Conservation (phyloP, 1,140 invertebrate genomes). For the Leguminivora glycinivorella region DNA sequence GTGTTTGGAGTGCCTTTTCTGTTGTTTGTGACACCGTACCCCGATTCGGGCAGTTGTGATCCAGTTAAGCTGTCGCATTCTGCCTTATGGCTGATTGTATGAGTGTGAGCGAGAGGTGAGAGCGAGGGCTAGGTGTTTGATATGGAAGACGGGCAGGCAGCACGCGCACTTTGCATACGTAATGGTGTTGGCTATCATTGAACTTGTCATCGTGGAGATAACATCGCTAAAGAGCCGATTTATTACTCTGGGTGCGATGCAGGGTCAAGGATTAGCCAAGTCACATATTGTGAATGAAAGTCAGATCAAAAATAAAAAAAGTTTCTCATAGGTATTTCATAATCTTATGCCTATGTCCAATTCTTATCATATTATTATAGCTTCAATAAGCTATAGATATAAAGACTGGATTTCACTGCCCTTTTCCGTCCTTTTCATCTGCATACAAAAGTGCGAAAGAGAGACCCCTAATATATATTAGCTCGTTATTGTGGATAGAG, state of each 20-base stretch:
- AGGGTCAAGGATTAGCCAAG: slow-evolving; percentile 8
- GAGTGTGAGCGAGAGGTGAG: slow-evolving; percentile 47
- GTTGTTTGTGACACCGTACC: slow-evolving; percentile 77
- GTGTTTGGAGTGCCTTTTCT: slow-evolving; percentile 62
- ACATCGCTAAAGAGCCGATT: slow-evolving; percentile 41
- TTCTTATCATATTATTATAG: no score
- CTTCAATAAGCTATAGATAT: no score
- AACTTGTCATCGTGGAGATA: slow-evolving; percentile 68
- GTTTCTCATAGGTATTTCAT: no score
- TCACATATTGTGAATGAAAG: not conserved
- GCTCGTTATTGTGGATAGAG: no score
- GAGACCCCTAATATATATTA: no score
- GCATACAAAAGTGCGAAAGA: no score
- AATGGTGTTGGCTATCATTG: slow-evolving; percentile 65
- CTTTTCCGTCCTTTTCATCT: no score
- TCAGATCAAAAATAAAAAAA: not conserved
- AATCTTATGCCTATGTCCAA: no score
- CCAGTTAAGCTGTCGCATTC: slow-evolving; percentile 54
- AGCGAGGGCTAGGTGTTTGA: slow-evolving; percentile 53
- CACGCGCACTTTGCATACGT: slow-evolving; percentile 61
- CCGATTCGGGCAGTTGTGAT: slow-evolving; percentile 63
- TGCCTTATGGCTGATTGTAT: slow-evolving; percentile 26
- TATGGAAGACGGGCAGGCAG: slow-evolving; percentile 59
- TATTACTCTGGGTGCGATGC: slow-evolving; percentile 1
- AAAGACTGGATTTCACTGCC: no score